Conservation (phyloP, 2,888 invertebrate genomes). For the Thyatira batis region DNA sequence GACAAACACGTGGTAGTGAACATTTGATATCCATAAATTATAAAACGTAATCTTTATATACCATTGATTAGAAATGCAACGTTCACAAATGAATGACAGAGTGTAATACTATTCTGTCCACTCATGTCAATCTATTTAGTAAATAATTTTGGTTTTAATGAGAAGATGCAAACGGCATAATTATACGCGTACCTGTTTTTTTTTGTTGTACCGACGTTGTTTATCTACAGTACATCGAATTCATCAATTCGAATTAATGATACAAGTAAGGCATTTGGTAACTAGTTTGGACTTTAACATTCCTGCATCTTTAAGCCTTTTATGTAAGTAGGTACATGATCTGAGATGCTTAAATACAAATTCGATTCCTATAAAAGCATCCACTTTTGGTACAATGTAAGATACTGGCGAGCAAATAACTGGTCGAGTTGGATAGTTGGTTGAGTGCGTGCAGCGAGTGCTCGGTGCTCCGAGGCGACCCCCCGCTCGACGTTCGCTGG, state of each 20-base stretch:
- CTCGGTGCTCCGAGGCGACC: slow-evolving; percentile 56
- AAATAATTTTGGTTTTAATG: too few relatives aligned
- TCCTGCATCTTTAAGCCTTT: not conserved
- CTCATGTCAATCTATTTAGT: too few relatives aligned
- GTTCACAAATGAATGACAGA: too few relatives aligned
- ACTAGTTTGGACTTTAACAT: not conserved
- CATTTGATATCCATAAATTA: not conserved
- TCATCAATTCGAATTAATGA: too few relatives aligned
- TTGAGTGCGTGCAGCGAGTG: slow-evolving; percentile 73
- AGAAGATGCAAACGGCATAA: too few relatives aligned
- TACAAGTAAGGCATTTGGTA: too few relatives aligned
- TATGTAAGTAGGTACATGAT: not conserved
- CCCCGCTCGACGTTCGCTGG: slow-evolving; percentile 63
- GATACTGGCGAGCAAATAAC: slow-evolving; percentile 54
- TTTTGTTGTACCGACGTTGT: too few relatives aligned
- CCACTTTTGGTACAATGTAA: slow-evolving; percentile 43
- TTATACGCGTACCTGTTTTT: too few relatives aligned
- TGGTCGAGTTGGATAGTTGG: slow-evolving; percentile 62
- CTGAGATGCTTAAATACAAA: not conserved
- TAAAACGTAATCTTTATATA: too few relatives aligned
- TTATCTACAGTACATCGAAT: too few relatives aligned
- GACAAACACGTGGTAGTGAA: not conserved
- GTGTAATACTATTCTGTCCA: too few relatives aligned
- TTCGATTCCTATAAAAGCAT: not conserved
- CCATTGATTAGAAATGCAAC: too few relatives aligned